Percentiles rank a stretch among this genome's conserved stretches.
Conservation (phyloP, 1,140 invertebrate genomes). For the Bombus haemorrhoidalis region DNA sequence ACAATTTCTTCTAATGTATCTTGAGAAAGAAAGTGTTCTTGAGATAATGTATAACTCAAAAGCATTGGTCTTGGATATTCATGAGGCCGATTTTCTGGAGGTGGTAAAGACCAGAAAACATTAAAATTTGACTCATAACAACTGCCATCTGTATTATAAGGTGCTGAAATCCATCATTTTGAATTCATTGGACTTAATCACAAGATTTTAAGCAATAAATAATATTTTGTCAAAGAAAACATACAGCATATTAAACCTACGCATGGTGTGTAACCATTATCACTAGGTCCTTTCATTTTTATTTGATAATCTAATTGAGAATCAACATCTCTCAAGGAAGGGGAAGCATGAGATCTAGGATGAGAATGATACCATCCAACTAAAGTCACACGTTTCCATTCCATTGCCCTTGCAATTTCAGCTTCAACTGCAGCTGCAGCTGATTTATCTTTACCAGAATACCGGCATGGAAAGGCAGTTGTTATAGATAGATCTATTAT, state of each 20-base stretch:
- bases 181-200: slow-evolving; percentile 3
- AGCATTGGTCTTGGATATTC: slow-evolving; percentile 96
- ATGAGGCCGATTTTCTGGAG: slow-evolving; percentile 93
- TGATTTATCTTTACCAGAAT: slow-evolving; percentile 90
- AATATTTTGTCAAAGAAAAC: slow-evolving; percentile 56
- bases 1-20: slow-evolving; percentile 94
- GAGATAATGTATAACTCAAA: slow-evolving; percentile 91
- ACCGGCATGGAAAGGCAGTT: slow-evolving; percentile 94
- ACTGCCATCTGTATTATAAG: slow-evolving; percentile 91
- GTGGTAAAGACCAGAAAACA: slow-evolving; percentile 97
- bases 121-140: slow-evolving; percentile 91
- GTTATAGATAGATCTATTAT: slow-evolving; percentile 91
- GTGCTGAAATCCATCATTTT: slow-evolving; percentile 85
- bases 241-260: slow-evolving; percentile 96
- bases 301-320: slow-evolving; percentile 97
- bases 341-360: slow-evolving; percentile 93
- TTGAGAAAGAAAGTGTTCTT: slow-evolving; percentile 91
- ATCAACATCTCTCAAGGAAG: slow-evolving; percentile 94
- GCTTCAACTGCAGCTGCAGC: slow-evolving; percentile 88
- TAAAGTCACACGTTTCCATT: slow-evolving; percentile 90
- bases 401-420: slow-evolving; percentile 92
- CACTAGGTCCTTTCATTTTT: slow-evolving; percentile 94
- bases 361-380: slow-evolving; percentile 99
- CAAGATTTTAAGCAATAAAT: background rate
- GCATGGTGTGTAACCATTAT: slow-evolving; percentile 95